Percentiles rank a stretch among this genome's conserved stretches.
Conservation (phyloP, 2,797 vertebrate genomes). For the Oreonectes daqikongensis region DNA sequence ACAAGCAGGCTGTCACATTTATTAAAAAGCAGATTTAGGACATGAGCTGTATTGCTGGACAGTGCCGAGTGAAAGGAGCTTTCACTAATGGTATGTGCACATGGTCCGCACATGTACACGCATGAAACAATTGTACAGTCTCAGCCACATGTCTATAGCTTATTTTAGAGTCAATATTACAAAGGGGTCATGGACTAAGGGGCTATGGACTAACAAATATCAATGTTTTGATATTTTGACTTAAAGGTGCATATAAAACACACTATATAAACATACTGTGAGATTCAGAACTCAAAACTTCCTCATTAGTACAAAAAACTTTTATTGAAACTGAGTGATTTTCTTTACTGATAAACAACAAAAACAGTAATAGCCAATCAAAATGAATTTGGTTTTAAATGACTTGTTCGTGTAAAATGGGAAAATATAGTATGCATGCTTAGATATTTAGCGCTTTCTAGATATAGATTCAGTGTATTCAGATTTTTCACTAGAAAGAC, state of each 20-base stretch:
- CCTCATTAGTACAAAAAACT: background rate
- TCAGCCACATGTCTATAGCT: background rate
- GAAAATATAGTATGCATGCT: no score
- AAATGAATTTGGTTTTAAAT: no score
- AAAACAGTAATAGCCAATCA: no score
- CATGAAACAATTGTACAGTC: constrained; percentile 8
- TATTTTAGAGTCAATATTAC: background rate
- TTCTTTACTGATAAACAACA: no score
- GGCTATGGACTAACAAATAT: no score
- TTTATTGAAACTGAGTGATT: no score
- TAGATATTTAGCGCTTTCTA: no score
- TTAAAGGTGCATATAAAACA: background rate
- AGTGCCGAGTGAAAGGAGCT: constrained; percentile 3
- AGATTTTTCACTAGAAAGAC: no score
- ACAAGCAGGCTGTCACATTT: constrained; percentile 25
- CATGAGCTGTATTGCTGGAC: constrained; percentile 4
- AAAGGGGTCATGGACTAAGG: background rate
- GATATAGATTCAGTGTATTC: no score
- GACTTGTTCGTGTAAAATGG: no score
- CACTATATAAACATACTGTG: background rate
- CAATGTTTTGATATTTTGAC: background rate
- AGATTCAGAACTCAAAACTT: background rate
- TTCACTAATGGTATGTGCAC: background rate
- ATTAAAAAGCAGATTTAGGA: constrained; percentile 28
- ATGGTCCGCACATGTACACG: constrained; percentile 6